phyloP scores from a whole-genome alignment of 2,113 vertebrate species.

The Coracopsis vasa region DNA sequence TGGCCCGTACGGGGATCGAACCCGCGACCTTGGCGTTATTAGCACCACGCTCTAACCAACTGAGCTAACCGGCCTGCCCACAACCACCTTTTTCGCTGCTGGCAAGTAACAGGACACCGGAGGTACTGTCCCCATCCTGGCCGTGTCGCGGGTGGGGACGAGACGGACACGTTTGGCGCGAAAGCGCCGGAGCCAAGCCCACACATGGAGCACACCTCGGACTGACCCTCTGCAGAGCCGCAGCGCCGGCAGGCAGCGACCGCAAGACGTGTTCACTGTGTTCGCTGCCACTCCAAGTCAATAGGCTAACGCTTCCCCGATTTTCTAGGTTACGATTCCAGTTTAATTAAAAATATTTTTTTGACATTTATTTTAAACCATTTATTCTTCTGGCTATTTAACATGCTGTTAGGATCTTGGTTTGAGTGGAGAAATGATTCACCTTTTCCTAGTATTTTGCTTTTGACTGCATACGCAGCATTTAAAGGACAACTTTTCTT shows the following conservation, averaged over 20 bases:
- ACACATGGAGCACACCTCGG: neutral
- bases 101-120: neutral
- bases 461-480: neutral
- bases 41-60: conserved; percentile 74
- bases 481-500: neutral
- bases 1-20: neutral
- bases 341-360: neutral
- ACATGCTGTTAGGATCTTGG: no score
- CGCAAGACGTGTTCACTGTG: accelerated
- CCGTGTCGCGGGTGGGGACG: accelerated
- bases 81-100: accelerated
- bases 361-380: neutral
- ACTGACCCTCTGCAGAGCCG: neutral
- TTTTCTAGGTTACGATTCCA: neutral
- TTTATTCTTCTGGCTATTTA: neutral
- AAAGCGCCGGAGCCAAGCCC: neutral
- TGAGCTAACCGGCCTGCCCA: conserved; percentile 63
- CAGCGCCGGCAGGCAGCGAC: neutral
- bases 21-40: conserved; percentile 72
- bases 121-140: no score
- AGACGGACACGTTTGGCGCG: accelerated
- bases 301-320: neutral
- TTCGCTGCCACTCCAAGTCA: neutral
- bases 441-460: neutral
- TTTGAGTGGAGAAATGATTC: neutral